Evolutionary conservation across 2,888 invertebrate species (phyloP), one percentile per base, ranked within the genome.

Genomic region (Aleiodes alternator): DNA sequence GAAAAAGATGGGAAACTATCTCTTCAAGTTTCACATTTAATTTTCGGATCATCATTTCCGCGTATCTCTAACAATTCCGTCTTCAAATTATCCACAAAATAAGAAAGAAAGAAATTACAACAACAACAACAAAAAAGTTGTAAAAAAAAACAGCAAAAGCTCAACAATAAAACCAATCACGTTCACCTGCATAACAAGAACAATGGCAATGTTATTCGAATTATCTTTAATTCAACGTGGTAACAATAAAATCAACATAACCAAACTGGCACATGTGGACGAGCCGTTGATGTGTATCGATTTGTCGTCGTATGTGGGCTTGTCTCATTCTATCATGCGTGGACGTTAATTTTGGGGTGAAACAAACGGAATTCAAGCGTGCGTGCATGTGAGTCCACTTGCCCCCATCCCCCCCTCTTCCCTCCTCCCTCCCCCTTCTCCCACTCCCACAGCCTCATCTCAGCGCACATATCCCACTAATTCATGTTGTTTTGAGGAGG

Each of bases 251-350:
- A 64, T 64, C 61, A 38, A 61, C 38, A 43, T 61, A 34, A 16
- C 34, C 38, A 6, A n/a, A 55, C 43, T 43, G 16, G 31, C 61
- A 61, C 61, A 74, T 70, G 74, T 53, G 50, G 16, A 69, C 53
- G 69, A 51, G 59, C 43, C 66, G 75, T 66, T 75, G 75, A 75
- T 66, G 69, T 72, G 72, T 77, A 75, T 72, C 75, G 77, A 77
- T 77, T 77, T 69, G 74, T 69, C 72, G 72, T 69, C 53, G n/a
- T 43, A 11, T 53, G 34, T 57, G 29, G 48, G 55, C 53, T 50
- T 66, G 69, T 64, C 70, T 66, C 74, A 59, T 66, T 75, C 71
- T 75, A 75, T 75, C 71, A 75, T 75, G 75, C 75, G 75, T 75
- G 56, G 56, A 64, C 68, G 71, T 72, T 71, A 75, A 71, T 75